Conservation (phyloP, 2,888 invertebrate species). For the Catotricha subobsoleta region DNA sequence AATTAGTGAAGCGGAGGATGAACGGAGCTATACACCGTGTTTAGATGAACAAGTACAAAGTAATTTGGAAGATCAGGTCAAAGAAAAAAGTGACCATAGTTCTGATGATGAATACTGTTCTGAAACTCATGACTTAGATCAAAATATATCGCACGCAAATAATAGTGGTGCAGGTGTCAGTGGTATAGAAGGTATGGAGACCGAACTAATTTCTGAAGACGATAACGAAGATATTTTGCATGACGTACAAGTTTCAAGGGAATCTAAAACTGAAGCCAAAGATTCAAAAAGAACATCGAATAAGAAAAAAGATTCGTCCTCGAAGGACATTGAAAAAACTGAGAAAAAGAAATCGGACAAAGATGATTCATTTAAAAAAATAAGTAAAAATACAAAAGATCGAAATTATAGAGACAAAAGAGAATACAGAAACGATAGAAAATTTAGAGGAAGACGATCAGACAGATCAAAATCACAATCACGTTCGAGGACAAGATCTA, state of each 20-base stretch:
- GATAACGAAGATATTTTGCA: slow-evolving; percentile 47
- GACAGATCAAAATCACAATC: slow-evolving; percentile 9
- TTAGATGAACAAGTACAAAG: slow-evolving; percentile 38
- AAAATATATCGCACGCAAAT: neutral
- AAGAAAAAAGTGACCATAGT: slow-evolving; percentile 6
- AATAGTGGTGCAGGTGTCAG: slow-evolving; percentile 10
- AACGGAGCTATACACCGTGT: slow-evolving; percentile 54
- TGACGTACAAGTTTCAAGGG: slow-evolving; percentile 40
- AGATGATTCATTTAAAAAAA: slow-evolving; percentile 30
- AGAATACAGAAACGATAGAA: too few species aligned
- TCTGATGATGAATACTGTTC: slow-evolving; percentile 16
- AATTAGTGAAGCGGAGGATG: slow-evolving; percentile 34
- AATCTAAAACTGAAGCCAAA: slow-evolving; percentile 24
- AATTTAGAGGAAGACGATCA: slow-evolving; percentile 18
- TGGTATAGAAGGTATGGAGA: slow-evolving; percentile 44
- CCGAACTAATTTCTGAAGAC: slow-evolving; percentile 58
- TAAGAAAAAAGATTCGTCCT: slow-evolving; percentile 27
- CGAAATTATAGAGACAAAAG: slow-evolving; percentile 17
- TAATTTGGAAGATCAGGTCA: neutral
- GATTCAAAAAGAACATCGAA: slow-evolving; percentile 29
- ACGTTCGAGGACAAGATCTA: slow-evolving; percentile 11
- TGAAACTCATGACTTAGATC: neutral
- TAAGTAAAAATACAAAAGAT: slow-evolving; percentile 17
- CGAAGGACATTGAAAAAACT: slow-evolving; percentile 65
- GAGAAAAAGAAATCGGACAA: slow-evolving; percentile 63